Evolutionary conservation across 2,113 vertebrate genomes (phyloP), one percentile per base, ranked within the genome.

Genomic region (Urocolius indicus): DNA sequence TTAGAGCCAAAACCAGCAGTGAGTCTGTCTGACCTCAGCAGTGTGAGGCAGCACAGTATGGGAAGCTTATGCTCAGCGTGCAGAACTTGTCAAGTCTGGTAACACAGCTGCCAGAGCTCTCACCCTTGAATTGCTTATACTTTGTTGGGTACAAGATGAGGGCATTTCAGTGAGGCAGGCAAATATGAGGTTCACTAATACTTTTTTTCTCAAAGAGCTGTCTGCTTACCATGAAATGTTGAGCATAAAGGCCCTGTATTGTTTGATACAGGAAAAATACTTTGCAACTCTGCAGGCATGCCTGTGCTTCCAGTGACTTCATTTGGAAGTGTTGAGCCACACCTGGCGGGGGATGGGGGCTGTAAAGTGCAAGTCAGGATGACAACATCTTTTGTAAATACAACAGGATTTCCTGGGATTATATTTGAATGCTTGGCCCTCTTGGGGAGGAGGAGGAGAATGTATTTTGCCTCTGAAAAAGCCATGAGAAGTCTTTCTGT

Each of bases 331-430:
- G 41, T 52, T 48, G 38, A 68, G 36, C 41, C 27, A 55, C 90
- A 94, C 81, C 92, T 95, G 83, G 36, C 24, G 61, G 24, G 61
- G 65, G n/a, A 73, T 78, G 57, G 24, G 61, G 61, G n/a, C 79
- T 81, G 41, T 49, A 41, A 94, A 84, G 76, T 17, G n/a, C 13
- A 4, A 75, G 41, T 46, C 0, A 0, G 65, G 61, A 93, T 93
- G 95, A 96, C 83, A 92, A 43, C 76, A 89, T 94, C 73, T 94
- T 92, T 72, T 87, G 12, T 87, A 84, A 95, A 92, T 75, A 66
- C 36, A 77, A 76, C 16, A 61, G 89, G 88, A 92, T 95, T 97
- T 96, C 93, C 93, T 95, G 85, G 57, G 88, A 93, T 96, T 96
- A 76, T 93, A 20, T 93, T 82, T 75, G 49, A 89, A 58, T 66